Conservation (phyloP, 2,113 vertebrate species). For the Vireo altiloquus region DNA sequence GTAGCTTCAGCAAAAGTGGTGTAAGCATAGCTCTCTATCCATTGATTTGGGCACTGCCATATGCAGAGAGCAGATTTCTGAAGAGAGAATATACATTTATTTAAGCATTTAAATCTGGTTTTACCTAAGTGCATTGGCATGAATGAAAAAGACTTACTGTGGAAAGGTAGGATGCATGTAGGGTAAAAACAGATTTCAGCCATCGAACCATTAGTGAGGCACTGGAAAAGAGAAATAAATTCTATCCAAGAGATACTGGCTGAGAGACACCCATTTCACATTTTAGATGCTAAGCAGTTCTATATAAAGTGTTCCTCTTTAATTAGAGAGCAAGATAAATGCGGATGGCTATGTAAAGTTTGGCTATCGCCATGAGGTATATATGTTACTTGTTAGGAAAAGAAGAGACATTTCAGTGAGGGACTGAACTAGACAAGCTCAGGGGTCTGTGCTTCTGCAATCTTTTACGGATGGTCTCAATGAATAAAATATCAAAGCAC, state of each 20-base stretch:
- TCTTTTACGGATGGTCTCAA: background rate
- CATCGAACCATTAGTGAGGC: slow-evolving; percentile 89
- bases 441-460: background rate
- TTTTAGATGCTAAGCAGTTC: background rate
- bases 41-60: background rate
- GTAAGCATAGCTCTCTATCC: background rate
- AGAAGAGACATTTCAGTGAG: background rate
- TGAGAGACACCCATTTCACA: background rate
- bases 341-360: background rate
- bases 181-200: slow-evolving; percentile 88
- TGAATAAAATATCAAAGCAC: background rate
- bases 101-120: background rate
- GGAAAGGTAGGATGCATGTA: slow-evolving; percentile 94
- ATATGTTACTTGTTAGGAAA: background rate
- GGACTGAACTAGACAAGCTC: background rate
- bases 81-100: background rate
- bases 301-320: background rate
- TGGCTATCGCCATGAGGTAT: background rate
- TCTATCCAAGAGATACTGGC: background rate
- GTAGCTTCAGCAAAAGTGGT: background rate
- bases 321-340: background rate
- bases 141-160: slow-evolving; percentile 81
- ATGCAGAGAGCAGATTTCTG: background rate
- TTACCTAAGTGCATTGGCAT: background rate
- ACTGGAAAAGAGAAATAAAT: slow-evolving; percentile 69